Evolutionary conservation across 1,140 invertebrate species (phyloP).

Genomic region (Antheraea pernyi): DNA sequence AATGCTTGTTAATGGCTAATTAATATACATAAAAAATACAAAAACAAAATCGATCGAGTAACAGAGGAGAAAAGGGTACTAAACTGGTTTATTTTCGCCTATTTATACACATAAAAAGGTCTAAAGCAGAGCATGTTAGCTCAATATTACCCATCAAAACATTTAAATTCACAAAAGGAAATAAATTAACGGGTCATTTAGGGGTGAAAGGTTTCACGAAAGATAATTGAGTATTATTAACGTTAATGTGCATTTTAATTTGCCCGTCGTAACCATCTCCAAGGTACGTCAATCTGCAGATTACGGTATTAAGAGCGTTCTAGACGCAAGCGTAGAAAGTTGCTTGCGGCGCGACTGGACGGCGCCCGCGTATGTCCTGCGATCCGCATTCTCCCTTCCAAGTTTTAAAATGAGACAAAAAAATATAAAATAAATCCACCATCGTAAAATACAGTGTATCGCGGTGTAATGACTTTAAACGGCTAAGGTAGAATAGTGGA

Average conservation of each 20-base stretch:
- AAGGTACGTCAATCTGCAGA: conserved; percentile 71
- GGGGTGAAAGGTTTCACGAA: conserved; percentile 31
- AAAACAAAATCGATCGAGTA: too few relatives aligned
- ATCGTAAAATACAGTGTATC: conserved; percentile 56
- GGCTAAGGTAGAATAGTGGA: conserved; percentile 27
- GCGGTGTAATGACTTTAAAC: conserved; percentile 30
- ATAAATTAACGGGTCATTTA: conserved; percentile 20
- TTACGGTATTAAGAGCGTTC: conserved; percentile 73
- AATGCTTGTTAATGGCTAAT: too few relatives aligned
- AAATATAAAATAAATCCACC: conserved; percentile 58
- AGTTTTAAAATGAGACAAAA: conserved; percentile 67
- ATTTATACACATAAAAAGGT: too few relatives aligned
- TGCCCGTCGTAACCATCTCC: conserved; percentile 67
- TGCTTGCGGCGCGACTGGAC: conserved; percentile 71
- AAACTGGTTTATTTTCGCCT: too few relatives aligned
- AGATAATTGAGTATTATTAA: conserved; percentile 54
- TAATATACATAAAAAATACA: too few relatives aligned
- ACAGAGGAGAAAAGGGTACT: too few relatives aligned
- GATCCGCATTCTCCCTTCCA: conserved; percentile 67
- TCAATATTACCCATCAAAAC: too few relatives aligned
- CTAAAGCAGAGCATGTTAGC: too few relatives aligned
- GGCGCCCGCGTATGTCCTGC: conserved; percentile 74
- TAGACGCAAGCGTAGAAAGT: conserved; percentile 76
- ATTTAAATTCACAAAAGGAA: background rate
- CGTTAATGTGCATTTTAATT: conserved; percentile 70